phyloP scores from a whole-genome alignment of 2,797 vertebrate species.

The Philypnodon macrostomus region DNA sequence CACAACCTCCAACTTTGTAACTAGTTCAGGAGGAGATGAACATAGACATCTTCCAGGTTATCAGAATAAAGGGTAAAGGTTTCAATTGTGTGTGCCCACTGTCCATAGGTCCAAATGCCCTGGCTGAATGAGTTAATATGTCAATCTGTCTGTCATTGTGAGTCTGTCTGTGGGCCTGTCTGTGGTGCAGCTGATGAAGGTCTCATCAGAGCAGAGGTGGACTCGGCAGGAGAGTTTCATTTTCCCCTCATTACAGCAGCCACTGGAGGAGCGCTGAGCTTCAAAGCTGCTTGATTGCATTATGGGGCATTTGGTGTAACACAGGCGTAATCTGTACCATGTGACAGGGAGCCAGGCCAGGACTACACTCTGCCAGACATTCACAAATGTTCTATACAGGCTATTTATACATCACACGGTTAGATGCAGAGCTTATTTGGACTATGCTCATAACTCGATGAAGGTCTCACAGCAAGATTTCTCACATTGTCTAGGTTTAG shows the following conservation, averaged over 20 bases:
- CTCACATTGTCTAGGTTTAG: too few relatives aligned
- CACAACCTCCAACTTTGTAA: too few relatives aligned
- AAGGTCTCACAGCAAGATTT: too few relatives aligned
- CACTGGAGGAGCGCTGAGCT: slow-evolving; percentile 62
- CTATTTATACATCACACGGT: background rate
- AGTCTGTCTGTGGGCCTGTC: slow-evolving; percentile 6
- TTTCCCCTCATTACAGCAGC: slow-evolving; percentile 67
- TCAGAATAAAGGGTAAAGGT: too few relatives aligned
- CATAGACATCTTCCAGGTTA: too few relatives aligned
- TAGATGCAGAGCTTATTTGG: too few relatives aligned
- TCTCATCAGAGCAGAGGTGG: slow-evolving; percentile 63
- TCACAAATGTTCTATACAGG: background rate
- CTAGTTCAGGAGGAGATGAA: too few relatives aligned
- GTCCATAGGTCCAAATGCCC: slow-evolving; percentile 14
- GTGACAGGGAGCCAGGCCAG: slow-evolving; percentile 44
- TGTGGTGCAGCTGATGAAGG: slow-evolving; percentile 42
- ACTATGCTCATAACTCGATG: too few relatives aligned
- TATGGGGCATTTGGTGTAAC: slow-evolving; percentile 66
- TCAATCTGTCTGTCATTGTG: background rate
- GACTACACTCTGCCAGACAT: slow-evolving; percentile 5
- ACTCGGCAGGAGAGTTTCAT: slow-evolving; percentile 66
- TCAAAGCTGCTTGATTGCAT: slow-evolving; percentile 74
- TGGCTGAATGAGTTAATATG: too few relatives aligned
- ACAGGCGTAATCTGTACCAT: slow-evolving; percentile 52
- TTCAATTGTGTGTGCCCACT: too few relatives aligned